phyloP scores from a whole-genome alignment of 1,140 invertebrate genomes.

The Drosophila kepulauana region DNA sequence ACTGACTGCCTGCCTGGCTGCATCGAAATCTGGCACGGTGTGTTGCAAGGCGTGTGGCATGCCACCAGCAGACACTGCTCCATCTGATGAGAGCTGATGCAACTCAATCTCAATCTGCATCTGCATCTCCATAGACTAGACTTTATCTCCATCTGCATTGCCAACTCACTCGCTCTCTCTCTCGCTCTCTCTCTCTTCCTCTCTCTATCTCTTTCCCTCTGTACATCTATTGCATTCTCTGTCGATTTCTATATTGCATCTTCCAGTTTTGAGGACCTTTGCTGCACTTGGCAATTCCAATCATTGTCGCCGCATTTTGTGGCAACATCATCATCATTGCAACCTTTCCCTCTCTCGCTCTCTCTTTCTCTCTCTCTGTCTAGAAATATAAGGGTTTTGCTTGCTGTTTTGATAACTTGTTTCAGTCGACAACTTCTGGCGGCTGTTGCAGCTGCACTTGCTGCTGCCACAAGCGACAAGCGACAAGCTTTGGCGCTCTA shows the following conservation, averaged over 20 bases:
- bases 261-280: neutral
- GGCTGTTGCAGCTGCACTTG: neutral
- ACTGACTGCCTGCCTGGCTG: neutral
- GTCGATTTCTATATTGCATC: neutral
- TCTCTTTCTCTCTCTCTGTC: neutral
- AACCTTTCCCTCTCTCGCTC: neutral
- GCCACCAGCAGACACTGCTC: neutral
- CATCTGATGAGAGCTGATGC: too few species aligned
- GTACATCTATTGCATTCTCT: conserved; percentile 8
- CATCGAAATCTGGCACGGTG: neutral
- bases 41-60: conserved; percentile 5
- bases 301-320: conserved; percentile 31
- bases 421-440: conserved; percentile 31
- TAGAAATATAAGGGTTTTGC: neutral
- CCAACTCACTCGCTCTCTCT: neutral
- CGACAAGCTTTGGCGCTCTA: conserved; percentile 33
- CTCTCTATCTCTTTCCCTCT: neutral
- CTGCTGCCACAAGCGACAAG: conserved; percentile 17
- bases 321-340: neutral
- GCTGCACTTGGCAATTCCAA: conserved; percentile 37
- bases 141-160: neutral
- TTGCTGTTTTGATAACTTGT: conserved; percentile 27
- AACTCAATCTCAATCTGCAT: neutral
- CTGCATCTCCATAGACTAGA: neutral
- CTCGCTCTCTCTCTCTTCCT: neutral